Conservation (phyloP, 2,888 invertebrate species). For the Abrostola tripartita region DNA sequence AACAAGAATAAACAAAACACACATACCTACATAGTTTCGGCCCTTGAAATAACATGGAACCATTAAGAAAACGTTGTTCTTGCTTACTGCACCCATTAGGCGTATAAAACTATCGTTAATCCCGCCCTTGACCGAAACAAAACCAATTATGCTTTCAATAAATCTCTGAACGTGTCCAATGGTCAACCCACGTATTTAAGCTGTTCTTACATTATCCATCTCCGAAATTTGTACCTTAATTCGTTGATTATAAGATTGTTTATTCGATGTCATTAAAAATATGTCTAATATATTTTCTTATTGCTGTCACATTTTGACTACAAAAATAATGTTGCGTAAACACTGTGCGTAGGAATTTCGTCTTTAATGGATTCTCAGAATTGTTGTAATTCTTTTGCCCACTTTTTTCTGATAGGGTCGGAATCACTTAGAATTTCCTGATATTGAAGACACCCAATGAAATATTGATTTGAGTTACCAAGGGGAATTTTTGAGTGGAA, state of each 20-base stretch:
- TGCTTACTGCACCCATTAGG: slow-evolving; percentile 75
- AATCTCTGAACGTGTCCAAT: slow-evolving; percentile 73
- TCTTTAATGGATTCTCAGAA: slow-evolving; percentile 37
- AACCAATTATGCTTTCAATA: slow-evolving; percentile 81
- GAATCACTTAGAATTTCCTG: slow-evolving; percentile 12
- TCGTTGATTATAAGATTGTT: slow-evolving; percentile 26
- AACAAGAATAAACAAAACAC: slow-evolving; percentile 43
- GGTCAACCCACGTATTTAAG: slow-evolving; percentile 64
- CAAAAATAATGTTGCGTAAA: slow-evolving; percentile 58
- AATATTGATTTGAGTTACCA: slow-evolving; percentile 30
- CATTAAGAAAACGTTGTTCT: slow-evolving; percentile 70
- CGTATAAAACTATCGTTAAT: slow-evolving; percentile 79
- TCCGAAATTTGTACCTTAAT: slow-evolving; percentile 46
- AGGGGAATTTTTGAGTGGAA: slow-evolving; percentile 29
- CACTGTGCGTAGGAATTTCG: slow-evolving; percentile 41
- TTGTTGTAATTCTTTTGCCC: slow-evolving; percentile 31
- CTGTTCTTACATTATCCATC: slow-evolving; percentile 25
- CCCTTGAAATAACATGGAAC: slow-evolving; percentile 57
- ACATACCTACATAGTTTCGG: slow-evolving; percentile 29
- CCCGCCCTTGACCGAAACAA: slow-evolving; percentile 79
- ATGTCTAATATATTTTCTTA: slow-evolving; percentile 53
- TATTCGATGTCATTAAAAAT: slow-evolving; percentile 24
- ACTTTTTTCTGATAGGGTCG: slow-evolving; percentile 28
- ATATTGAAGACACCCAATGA: slow-evolving; percentile 14
- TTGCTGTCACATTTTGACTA: slow-evolving; percentile 50